phyloP scores from a whole-genome alignment of 2,113 vertebrate genomes.

The Pseudorhombus dupliciocellatus region DNA sequence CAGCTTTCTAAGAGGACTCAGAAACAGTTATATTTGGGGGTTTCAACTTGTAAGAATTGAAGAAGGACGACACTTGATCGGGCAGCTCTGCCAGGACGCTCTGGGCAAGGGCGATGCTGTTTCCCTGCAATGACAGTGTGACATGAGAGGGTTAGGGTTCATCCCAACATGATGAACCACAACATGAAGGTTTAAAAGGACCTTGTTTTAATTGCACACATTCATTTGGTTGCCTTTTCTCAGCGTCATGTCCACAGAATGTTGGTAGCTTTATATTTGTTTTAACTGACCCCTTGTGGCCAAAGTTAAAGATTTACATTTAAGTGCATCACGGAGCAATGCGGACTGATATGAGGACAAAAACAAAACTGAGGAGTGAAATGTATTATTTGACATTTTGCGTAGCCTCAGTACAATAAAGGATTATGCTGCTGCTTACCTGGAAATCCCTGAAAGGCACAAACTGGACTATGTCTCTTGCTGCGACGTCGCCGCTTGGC shows the following conservation, averaged over 20 bases:
- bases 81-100: slow-evolving; percentile 95
- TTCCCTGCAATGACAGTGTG: slow-evolving; percentile 69
- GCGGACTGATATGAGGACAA: neutral
- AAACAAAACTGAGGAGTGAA: neutral
- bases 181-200: neutral
- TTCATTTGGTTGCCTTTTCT: too few relatives aligned
- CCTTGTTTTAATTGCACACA: neutral
- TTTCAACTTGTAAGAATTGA: slow-evolving; percentile 89
- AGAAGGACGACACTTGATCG: slow-evolving; percentile 92
- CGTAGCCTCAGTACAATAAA: neutral
- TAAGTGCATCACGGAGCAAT: too few relatives aligned
- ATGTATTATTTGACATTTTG: neutral
- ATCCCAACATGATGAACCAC: neutral
- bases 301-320: too few relatives aligned
- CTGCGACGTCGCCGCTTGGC: slow-evolving; percentile 81
- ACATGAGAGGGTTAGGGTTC: neutral
- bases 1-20: slow-evolving; percentile 50
- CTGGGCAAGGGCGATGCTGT: slow-evolving; percentile 88
- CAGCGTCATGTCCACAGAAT: too few relatives aligned
- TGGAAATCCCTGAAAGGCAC: slow-evolving; percentile 94
- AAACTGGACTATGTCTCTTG: slow-evolving; percentile 96
- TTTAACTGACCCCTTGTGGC: neutral
- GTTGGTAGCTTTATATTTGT: too few relatives aligned
- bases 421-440: slow-evolving; percentile 77
- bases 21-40: slow-evolving; percentile 80